Evolutionary conservation across 2,888 invertebrate genomes (phyloP), one percentile per base, ranked within the genome.

Genomic region (Furcula furcula): DNA sequence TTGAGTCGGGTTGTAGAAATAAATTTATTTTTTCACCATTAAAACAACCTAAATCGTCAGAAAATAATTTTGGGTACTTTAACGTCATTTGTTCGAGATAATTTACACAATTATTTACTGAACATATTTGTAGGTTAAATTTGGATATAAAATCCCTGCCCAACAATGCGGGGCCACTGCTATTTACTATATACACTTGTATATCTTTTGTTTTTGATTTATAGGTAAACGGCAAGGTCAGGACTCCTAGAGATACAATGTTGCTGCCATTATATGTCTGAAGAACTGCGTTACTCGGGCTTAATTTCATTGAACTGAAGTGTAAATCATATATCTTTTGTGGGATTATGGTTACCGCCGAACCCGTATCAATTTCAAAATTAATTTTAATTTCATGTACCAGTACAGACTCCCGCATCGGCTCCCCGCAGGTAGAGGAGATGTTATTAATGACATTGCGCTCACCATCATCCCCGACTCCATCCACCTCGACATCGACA

Each of bases 21-120:
- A 49, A 31, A 7, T 40, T 19, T 0, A 48, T 32, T 36, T 45
- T 20, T 21, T 38, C 34, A 19, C 32, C 38, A 21, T 33, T 27
- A 14, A 27, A 27, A 18, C 9, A 27, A 14, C 32, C 27, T 15
- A 27, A 19, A 4, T n/a, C 16, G 11, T 11, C 27, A 19, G 3
- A n/a, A 6, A 19, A 33, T 3, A 33, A 15, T 10, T 22, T 14
- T 7, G 21, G 14, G 7, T 19, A 7, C 18, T 19, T 4, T 2
- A 6, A n/a, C n/a, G 2, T 19, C 6, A 19, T 19, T 2, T 19
- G 9, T 15, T 28, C 4, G 4, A 21, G 2, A 23, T 11, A 6
- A 7, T 1, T 10, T 5, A 5, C 11, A 4, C n/a, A n/a, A n/a
- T n/a, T n/a, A n/a, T n/a, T n/a, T n/a, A n/a, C n/a, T n/a, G n/a